Evolutionary conservation across 2,797 vertebrate genomes (phyloP).

Genomic region (Megalops cyprinoides): DNA sequence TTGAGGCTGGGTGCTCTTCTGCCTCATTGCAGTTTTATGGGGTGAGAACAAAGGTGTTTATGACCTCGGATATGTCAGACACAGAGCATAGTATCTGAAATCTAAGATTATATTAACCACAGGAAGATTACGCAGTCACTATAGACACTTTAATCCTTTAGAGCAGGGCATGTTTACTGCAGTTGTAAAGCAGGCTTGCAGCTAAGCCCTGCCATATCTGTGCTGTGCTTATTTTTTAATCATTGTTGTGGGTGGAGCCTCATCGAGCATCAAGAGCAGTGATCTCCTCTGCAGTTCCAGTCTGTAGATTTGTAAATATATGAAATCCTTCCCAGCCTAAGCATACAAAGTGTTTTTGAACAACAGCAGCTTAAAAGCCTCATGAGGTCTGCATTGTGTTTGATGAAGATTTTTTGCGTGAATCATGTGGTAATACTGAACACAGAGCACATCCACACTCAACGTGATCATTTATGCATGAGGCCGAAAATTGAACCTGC

Average conservation of each 20-base stretch:
- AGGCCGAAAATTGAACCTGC: slow-evolving; percentile 57
- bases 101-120: slow-evolving; percentile 14
- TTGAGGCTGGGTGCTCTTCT: too few relatives aligned
- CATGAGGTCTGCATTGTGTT: neutral
- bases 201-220: neutral
- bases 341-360: neutral
- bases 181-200: neutral
- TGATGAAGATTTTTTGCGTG: slow-evolving; percentile 11
- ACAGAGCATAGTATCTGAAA: neutral
- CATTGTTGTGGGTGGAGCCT: neutral
- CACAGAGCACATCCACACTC: slow-evolving; percentile 42
- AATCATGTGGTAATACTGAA: slow-evolving; percentile 42
- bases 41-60: neutral
- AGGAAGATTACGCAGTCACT: slow-evolving; percentile 9
- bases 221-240: neutral
- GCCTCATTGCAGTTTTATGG: neutral
- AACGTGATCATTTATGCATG: slow-evolving; percentile 61
- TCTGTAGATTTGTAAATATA: neutral
- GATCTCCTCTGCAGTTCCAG: neutral
- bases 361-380: neutral
- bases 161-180: neutral
- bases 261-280: neutral
- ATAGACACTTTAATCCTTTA: slow-evolving; percentile 8
- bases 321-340: neutral
- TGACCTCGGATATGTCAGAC: neutral